Conservation (phyloP, 2,888 invertebrate genomes). For the Lymantria dispar region DNA sequence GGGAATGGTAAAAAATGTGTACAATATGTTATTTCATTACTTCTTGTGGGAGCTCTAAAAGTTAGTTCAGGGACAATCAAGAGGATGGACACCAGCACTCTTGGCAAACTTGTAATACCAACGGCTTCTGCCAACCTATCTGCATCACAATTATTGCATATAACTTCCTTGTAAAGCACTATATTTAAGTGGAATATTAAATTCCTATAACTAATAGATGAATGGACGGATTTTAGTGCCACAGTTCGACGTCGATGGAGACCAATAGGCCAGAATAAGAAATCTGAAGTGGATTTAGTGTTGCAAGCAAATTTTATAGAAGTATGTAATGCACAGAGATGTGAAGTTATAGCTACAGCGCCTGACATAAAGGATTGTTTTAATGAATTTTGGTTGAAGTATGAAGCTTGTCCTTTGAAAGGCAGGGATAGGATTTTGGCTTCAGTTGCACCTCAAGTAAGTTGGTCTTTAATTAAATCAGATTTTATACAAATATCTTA, state of each 20-base stretch:
- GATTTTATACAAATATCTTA: too few species aligned
- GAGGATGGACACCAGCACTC: too few species aligned
- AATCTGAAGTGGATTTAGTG: conserved; percentile 87
- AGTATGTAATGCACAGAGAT: conserved; percentile 80
- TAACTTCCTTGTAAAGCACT: too few species aligned
- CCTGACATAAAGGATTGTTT: conserved; percentile 88
- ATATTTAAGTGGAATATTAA: too few species aligned
- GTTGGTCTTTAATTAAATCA: not conserved
- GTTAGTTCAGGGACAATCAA: too few species aligned
- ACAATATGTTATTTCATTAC: too few species aligned
- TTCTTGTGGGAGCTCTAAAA: too few species aligned
- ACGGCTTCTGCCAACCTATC: too few species aligned
- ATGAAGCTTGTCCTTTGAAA: conserved; percentile 84
- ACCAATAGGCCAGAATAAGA: conserved; percentile 80
- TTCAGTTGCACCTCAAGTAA: conserved; percentile 92
- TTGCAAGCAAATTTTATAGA: conserved; percentile 88
- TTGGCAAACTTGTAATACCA: too few species aligned
- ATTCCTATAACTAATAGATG: not conserved
- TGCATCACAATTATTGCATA: too few species aligned
- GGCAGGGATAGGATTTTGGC: conserved; percentile 90
- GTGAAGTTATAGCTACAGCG: conserved; percentile 76
- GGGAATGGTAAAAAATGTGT: too few species aligned
- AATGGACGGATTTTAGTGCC: conserved; percentile 81
- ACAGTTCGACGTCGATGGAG: conserved; percentile 89
- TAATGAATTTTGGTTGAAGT: conserved; percentile 86